These are phyloP conservation scores for Octonoba sinensis DNA, from an alignment of 2,888 invertebrate species.

Conservation along the genomic window DNA sequence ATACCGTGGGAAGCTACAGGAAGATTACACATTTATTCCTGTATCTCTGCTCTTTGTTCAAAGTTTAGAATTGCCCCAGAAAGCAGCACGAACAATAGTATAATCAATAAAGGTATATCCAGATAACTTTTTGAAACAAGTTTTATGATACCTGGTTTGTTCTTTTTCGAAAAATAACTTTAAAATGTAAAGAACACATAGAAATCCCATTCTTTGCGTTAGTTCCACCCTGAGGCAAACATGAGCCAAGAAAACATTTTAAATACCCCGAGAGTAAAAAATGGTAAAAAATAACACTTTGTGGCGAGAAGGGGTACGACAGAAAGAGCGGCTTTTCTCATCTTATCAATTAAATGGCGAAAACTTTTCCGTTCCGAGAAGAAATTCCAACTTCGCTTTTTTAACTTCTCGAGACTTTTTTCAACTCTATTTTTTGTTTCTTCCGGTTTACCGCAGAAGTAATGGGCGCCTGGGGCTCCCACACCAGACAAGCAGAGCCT, in stretches of 20 bases:
- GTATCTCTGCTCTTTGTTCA: too few relatives aligned
- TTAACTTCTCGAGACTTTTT: conserved; percentile 16
- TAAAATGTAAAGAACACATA: background rate
- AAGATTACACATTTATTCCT: too few relatives aligned
- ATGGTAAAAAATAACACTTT: conserved; percentile 7
- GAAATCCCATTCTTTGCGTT: background rate
- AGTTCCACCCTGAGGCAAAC: too few relatives aligned
- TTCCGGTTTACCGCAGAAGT: conserved; percentile 47
- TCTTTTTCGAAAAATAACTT: conserved; percentile 12
- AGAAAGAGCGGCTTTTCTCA: conserved; percentile 32
- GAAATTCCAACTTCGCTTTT: conserved; percentile 13
- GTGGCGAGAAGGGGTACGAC: conserved; percentile 12
- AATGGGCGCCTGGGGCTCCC: conserved; percentile 48
- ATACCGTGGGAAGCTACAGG: too few relatives aligned
- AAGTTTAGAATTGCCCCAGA: too few relatives aligned
- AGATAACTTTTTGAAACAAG: background rate
- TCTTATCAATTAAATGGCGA: conserved; percentile 61
- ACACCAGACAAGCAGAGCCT: conserved; percentile 30
- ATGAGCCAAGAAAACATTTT: conserved; percentile 9
- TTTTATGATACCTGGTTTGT: too few relatives aligned
- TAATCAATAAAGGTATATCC: background rate
- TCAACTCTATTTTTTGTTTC: conserved; percentile 20
- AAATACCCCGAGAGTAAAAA: conserved; percentile 7
- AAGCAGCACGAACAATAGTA: too few relatives aligned
- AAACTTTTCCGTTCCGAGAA: conserved; percentile 35